Evolutionary conservation across 2,888 invertebrate genomes (phyloP), one percentile per base, ranked within the genome.

Genomic region (Drosophila birchii): DNA sequence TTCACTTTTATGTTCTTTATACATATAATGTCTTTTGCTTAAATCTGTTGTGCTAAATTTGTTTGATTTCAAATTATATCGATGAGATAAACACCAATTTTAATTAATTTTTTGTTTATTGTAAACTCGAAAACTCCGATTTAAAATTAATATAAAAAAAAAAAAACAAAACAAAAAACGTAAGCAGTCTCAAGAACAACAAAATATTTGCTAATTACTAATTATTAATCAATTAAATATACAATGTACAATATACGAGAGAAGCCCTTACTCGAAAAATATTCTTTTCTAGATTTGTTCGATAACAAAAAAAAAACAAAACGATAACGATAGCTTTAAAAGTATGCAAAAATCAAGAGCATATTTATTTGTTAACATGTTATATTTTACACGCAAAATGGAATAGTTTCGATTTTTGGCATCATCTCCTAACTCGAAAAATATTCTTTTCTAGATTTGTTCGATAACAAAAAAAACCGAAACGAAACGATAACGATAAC

Each of bases 1-100:
- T 58, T 88, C 67, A 29, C 79, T 81, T 77, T 60, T 73, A 53
- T 78, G 86, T 70, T 62, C 62, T 69, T 75, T 57, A 57, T 44
- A n/a, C n/a, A n/a, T n/a, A 44, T 44, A 18, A 64, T 64, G 58
- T 61, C 60, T 64, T 41, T 70, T 70, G 71, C 60, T 71, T 45
- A 72, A 49, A 55, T 54, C 49, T 62, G 38, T 62, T 72, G 51
- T 70, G 38, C 36, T 76, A 49, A 32, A 58, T 29, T 29, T 29
- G 6, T 29, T 29, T 74, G 43, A 44, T 43, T 69, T 29, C 9
- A 39, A 55, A 34, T 39, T 54, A 68, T 47, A 34, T 49, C 39
- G 47, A 41, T 47, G 68, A 51, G 18, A 64, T 39, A 68, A 68
- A 39, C 45, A 47, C 45, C 54, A 67, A 67, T 34, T 47, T n/a